Percentiles rank a stretch among this genome's conserved stretches.
Conservation (phyloP, 2,113 vertebrate species). For the Gobiocypris rarus region DNA sequence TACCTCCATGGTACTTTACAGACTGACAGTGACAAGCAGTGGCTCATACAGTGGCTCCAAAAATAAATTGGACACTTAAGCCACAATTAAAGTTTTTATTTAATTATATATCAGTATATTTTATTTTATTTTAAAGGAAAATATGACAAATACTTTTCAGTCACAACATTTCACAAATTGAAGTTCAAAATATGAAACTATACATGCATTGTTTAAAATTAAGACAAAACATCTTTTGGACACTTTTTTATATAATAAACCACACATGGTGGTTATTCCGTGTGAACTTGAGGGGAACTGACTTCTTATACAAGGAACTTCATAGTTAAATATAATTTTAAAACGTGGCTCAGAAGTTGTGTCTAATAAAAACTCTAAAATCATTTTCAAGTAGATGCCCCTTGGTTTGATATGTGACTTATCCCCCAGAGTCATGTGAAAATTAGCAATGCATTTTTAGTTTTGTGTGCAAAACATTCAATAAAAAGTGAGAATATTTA, state of each 20-base stretch:
- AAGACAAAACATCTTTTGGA: background rate
- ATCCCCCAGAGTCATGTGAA: background rate
- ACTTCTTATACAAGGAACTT: too few species aligned
- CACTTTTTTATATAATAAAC: background rate
- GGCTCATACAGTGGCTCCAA: background rate
- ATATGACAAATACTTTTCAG: background rate
- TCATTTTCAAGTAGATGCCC: too few species aligned
- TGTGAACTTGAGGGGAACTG: too few species aligned
- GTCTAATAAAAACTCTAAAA: too few species aligned
- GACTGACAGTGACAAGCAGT: background rate
- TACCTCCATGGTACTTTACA: background rate
- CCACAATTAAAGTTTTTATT: too few species aligned
- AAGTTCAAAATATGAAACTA: background rate
- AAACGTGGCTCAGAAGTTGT: too few species aligned
- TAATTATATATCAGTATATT: too few species aligned
- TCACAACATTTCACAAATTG: background rate
- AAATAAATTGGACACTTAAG: background rate
- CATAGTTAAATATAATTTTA: too few species aligned
- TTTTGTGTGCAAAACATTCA: background rate
- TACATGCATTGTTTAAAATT: background rate
- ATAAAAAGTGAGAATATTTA: background rate
- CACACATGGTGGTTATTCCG: background rate
- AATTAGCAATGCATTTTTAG: background rate
- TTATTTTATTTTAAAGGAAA: too few species aligned
- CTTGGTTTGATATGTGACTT: background rate